Conservation (phyloP, 1,140 invertebrate species). For the Marisa cornuarietis region DNA sequence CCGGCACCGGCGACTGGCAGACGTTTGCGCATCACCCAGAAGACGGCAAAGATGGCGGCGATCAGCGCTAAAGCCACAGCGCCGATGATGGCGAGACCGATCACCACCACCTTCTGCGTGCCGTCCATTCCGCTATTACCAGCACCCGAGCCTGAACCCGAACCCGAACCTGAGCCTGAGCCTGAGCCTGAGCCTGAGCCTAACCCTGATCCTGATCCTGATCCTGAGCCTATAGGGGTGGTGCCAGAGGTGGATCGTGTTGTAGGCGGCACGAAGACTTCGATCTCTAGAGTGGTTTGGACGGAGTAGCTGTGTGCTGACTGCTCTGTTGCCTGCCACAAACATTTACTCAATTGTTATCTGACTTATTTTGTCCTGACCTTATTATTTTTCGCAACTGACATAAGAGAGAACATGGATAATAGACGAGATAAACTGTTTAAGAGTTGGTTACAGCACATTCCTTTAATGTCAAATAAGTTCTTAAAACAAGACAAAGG, state of each 20-base stretch:
- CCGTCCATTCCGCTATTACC: background rate
- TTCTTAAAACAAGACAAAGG: no score
- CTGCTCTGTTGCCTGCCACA: conserved; percentile 5
- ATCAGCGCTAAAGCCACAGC: conserved; percentile 2
- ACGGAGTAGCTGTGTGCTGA: background rate
- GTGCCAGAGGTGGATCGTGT: background rate
- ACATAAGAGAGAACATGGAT: no score
- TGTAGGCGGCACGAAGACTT: background rate
- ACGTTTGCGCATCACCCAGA: no score
- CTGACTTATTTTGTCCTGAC: no score
- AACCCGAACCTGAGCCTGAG: background rate
- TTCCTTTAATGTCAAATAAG: no score
- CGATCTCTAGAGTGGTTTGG: conserved; percentile 3
- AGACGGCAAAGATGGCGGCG: background rate
- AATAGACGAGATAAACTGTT: no score
- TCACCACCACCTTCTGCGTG: background rate
- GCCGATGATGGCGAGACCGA: conserved; percentile 5
- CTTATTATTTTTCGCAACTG: no score
- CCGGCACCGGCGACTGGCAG: no score
- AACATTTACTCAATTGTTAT: no score
- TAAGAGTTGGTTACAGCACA: no score
- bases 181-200: background rate
- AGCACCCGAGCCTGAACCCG: background rate
- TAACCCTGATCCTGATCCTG: background rate
- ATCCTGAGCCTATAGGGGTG: background rate